Conservation (phyloP, 2,113 vertebrate species). For the Apteryx mantelli region DNA sequence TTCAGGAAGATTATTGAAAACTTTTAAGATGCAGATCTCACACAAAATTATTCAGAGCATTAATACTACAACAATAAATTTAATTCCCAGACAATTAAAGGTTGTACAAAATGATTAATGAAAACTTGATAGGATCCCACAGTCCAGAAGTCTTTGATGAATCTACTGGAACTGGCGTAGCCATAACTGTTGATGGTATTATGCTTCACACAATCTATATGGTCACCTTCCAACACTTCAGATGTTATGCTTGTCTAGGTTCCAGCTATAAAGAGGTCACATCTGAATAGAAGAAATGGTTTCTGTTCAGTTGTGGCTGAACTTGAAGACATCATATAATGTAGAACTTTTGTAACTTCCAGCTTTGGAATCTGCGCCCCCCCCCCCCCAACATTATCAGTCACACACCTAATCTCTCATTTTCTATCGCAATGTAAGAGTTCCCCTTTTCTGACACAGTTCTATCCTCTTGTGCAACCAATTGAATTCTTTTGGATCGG, state of each 20-base stretch:
- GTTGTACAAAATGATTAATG: neutral
- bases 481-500: neutral
- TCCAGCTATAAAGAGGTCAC: neutral
- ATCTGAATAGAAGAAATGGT: neutral
- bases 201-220: neutral
- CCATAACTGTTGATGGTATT: neutral
- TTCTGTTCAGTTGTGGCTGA: neutral
- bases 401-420: neutral
- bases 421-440: neutral
- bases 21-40: neutral
- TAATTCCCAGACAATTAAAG: neutral
- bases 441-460: neutral
- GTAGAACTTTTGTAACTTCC: neutral
- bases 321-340: neutral
- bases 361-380: neutral
- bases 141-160: neutral
- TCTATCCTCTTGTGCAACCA: neutral
- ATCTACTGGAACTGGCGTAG: neutral
- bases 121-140: neutral
- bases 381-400: neutral
- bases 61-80: neutral
- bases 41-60: neutral
- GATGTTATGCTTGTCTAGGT: neutral
- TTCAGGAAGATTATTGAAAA: neutral
- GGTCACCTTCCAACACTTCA: neutral